Base-by-base conservation (phyloP, 2,888 invertebrate species). In the Prosopocoilus inquinatus region DNA sequence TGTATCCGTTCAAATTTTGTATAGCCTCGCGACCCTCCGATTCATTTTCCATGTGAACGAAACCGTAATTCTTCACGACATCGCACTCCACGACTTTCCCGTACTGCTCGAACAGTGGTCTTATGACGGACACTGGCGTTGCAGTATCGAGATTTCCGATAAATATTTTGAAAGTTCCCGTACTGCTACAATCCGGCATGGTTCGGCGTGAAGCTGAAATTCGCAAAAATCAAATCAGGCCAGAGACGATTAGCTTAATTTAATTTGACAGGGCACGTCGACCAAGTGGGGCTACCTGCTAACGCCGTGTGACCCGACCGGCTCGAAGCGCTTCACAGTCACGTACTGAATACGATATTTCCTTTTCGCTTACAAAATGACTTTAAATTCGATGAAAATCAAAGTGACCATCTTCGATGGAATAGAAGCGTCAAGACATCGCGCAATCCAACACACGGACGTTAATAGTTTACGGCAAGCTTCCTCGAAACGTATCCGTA, bases 41-140 rank as follows among this genome's bases (percentile, higher is more conserved):
- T 74, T 94, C 93, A 78, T 89, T 91, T 82, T 84, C 93, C 94
- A 94, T 96, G 81, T 96, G 96, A 79, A 98, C 96, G 84, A 97
- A 97, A 71, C 96, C 97, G 87, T 94, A 97, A 83, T 96, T 96
- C 82, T 95, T 93, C 72, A 96, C 91, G 75, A 98, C 92, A 83
- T 96, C 96, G 82, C 96, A 96, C 82, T 98, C 96, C 75, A 94
- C 90, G 74, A 98, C 96, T 80, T 90, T 90, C 78, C 97, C 97
- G 88, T 91, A 95, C 77, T 94, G 94, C 81, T 94, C 94, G 83
- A 98, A 97, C 67, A 97, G 82, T 79, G 93, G 88, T 81, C 91
- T 89, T 81, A 96, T 84, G 83, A 90, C 88, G 77, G 87, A 84
- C 80, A 89, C 88, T 71, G 90, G 88, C 61, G 94, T 93, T 79